These are phyloP conservation scores for Ptychoptera contaminata DNA, from an alignment of 2,888 invertebrate species.

Conservation along the genomic window DNA sequence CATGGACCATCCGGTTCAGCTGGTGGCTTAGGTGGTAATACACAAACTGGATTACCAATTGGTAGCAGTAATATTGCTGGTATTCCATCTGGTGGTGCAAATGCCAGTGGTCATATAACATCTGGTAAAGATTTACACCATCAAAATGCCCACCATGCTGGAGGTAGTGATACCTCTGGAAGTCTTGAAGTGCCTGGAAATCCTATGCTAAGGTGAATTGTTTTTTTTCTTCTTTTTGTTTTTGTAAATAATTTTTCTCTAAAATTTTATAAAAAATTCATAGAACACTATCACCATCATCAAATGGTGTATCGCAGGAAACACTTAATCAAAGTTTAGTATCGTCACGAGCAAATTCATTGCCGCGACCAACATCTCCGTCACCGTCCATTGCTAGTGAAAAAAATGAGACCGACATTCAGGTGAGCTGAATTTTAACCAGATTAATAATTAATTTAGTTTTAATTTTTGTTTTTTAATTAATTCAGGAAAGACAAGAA, in stretches of 20 bases:
- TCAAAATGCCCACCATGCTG: conserved; percentile 11
- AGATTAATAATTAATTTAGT: not conserved
- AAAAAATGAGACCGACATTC: conserved; percentile 67
- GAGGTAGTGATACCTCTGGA: conserved; percentile 18
- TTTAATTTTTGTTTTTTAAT: not conserved
- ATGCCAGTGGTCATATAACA: too few relatives aligned
- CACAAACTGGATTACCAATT: conserved; percentile 23
- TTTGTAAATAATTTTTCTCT: not conserved
- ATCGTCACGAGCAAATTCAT: conserved; percentile 45
- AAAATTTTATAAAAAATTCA: conserved; percentile 9
- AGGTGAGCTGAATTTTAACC: conserved; percentile 35
- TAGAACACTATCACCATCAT: conserved; percentile 38
- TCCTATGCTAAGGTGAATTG: conserved; percentile 22
- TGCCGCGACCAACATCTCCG: conserved; percentile 71
- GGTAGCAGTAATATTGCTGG: not conserved
- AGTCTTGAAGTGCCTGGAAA: conserved; percentile 25
- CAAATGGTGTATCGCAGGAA: conserved; percentile 43
- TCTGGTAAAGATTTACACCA: conserved; percentile 8
- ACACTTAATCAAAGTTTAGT: conserved; percentile 42
- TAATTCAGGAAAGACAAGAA: conserved; percentile 70
- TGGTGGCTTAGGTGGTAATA: conserved; percentile 22
- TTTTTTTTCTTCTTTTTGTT: not conserved
- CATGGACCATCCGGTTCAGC: conserved; percentile 13
- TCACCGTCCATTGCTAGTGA: conserved; percentile 86
- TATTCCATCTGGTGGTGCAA: conserved; percentile 3